Evolutionary conservation across 1,140 invertebrate species (phyloP), one percentile per base, ranked within the genome.

Genomic region (Micrasema longulum): DNA sequence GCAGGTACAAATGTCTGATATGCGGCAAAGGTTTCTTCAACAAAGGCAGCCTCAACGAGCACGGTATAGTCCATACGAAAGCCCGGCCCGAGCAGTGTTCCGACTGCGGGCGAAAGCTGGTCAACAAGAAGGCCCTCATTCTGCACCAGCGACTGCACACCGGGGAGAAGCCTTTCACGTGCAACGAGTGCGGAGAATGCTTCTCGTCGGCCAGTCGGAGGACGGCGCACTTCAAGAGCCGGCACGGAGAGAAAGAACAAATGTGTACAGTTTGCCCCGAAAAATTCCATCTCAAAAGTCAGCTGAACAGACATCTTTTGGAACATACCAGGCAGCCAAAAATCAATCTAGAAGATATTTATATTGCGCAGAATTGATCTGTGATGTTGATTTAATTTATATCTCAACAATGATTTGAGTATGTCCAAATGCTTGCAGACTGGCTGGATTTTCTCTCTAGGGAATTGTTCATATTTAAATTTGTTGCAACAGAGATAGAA

Each of bases 141-240:
- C 81, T 84, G 65, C 84, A 85, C 65, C 80, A 80, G 68, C 77
- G 84, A 36, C 60, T 83, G 20, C 90, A 96, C 76, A 95, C 93
- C 0, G 94, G 91, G 0, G 91, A 92, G 73, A 91, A 89, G 75
- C 92, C 91, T 0, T 93, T 91, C 69, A 87, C 89, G 0, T 95
- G 93, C 77, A 86, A 89, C 64, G 87, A 90, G 41, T 92, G 90
- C 76, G 88, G 90, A 0, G 87, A 88, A 66, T 76, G 76, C n/a
- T 85, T 85, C 65, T 79, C 84, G n/a, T 84, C 83, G 1, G 77
- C 81, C 6, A 84, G 83, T 0, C 64, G 83, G 0, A 80, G 82
- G 23, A 78, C 77, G 0, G 83, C 83, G 20, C 83, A 85, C 18
- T 79, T 79, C 0, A 85, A 84, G 64, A 77, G 82, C 12, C 79